phyloP scores from a whole-genome alignment of 2,888 invertebrate genomes.

The Nymphalis urticae region DNA sequence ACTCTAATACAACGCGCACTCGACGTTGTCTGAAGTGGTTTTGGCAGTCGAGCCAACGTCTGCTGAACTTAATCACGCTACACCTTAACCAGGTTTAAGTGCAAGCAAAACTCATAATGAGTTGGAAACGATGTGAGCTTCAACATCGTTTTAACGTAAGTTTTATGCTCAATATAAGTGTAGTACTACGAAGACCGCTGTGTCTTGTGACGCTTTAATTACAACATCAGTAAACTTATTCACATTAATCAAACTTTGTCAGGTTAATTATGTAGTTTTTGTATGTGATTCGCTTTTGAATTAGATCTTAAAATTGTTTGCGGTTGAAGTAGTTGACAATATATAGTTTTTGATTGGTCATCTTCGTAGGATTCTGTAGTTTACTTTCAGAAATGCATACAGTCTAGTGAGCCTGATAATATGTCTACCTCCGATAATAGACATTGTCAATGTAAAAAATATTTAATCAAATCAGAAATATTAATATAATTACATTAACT shows the following conservation, averaged over 20 bases:
- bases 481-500: too few species aligned
- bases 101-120: conserved; percentile 69
- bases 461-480: not conserved
- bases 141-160: conserved; percentile 60
- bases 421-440: too few species aligned
- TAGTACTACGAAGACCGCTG: conserved; percentile 39
- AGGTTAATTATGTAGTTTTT: conserved; percentile 17
- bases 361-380: not conserved
- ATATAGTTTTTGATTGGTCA: not conserved
- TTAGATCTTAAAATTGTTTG: not conserved
- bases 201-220: conserved; percentile 46
- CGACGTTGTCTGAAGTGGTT: conserved; percentile 67
- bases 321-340: not conserved
- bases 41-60: conserved; percentile 67
- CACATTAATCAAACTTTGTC: conserved; percentile 21
- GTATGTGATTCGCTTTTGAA: not conserved
- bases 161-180: conserved; percentile 43
- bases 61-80: conserved; percentile 70
- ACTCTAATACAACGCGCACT: conserved; percentile 63
- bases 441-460: not conserved
- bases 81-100: conserved; percentile 67
- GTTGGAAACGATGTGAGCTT: conserved; percentile 63
- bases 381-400: too few species aligned
- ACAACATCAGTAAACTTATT: conserved; percentile 19
- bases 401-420: too few species aligned